Percentiles rank a stretch among this genome's conserved stretches.
Evolutionary conservation across 2,113 vertebrate species (phyloP).

Genomic region (Orientallactaga bullata): DNA sequence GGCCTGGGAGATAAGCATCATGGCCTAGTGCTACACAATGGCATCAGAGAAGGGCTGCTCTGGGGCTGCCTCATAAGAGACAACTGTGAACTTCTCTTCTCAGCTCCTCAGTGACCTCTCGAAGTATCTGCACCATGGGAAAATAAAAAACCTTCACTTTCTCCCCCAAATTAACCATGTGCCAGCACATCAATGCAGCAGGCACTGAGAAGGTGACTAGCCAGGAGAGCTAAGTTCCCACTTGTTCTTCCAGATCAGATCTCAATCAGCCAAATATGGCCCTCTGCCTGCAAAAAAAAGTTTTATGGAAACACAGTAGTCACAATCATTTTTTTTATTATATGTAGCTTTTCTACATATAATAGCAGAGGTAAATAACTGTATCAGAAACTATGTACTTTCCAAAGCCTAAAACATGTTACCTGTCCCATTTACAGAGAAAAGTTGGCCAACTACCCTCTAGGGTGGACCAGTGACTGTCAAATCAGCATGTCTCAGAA

Average conservation of each 20-base stretch:
- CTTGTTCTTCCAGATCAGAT: no score
- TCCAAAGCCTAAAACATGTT: not conserved
- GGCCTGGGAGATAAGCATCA: not conserved
- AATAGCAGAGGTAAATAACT: not conserved
- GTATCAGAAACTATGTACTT: not conserved
- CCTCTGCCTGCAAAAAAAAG: not conserved
- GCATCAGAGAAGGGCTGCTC: not conserved
- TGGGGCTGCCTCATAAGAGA: accelerated
- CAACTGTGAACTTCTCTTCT: accelerated
- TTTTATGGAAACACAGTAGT: not conserved
- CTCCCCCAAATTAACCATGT: not conserved
- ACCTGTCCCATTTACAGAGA: not conserved
- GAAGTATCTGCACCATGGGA: not conserved
- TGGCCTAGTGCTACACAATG: not conserved
- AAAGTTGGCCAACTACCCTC: not conserved
- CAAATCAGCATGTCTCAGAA: not conserved
- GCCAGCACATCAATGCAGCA: not conserved
- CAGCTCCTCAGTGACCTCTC: not conserved
- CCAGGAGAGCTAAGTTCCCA: not conserved
- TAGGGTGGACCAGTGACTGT: not conserved
- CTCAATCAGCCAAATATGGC: not conserved
- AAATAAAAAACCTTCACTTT: not conserved
- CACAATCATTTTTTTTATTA: not conserved
- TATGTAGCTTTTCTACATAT: not conserved
- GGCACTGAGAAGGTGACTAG: not conserved